Evolutionary conservation across 2,113 vertebrate species (phyloP).

Genomic region (Xiphorhynchus elegans): DNA sequence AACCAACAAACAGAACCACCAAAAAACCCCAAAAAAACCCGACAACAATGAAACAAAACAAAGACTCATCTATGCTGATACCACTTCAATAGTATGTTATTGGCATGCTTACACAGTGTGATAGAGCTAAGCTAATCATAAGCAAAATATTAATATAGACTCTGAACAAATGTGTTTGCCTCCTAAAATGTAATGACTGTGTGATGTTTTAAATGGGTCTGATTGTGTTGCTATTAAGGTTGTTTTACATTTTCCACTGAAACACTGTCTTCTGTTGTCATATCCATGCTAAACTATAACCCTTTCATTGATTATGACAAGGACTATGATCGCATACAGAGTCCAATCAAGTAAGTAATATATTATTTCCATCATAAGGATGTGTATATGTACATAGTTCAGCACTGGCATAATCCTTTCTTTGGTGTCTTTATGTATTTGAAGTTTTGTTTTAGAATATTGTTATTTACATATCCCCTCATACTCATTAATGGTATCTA

Average conservation of each 20-base stretch:
- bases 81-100: neutral
- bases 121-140: conserved; percentile 40
- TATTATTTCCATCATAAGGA: neutral
- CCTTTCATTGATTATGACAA: neutral
- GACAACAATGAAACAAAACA: neutral
- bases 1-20: neutral
- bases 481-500: neutral
- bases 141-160: conserved; percentile 21
- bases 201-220: neutral
- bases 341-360: neutral
- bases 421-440: neutral
- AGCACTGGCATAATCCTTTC: neutral
- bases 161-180: conserved; percentile 30
- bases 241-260: conserved; percentile 20
- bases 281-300: neutral
- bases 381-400: neutral
- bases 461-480: neutral
- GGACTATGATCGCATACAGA: neutral
- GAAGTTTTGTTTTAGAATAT: neutral
- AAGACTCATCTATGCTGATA: neutral
- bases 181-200: conserved; percentile 1
- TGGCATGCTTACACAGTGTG: conserved; percentile 1
- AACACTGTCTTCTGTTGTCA: neutral
- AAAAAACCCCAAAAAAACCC: neutral
- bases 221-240: conserved; percentile 23